A percentile compares a stretch with the other conserved stretches of the same genome.
Conservation (phyloP, 2,888 invertebrate species). For the Nemoura dubitans region DNA sequence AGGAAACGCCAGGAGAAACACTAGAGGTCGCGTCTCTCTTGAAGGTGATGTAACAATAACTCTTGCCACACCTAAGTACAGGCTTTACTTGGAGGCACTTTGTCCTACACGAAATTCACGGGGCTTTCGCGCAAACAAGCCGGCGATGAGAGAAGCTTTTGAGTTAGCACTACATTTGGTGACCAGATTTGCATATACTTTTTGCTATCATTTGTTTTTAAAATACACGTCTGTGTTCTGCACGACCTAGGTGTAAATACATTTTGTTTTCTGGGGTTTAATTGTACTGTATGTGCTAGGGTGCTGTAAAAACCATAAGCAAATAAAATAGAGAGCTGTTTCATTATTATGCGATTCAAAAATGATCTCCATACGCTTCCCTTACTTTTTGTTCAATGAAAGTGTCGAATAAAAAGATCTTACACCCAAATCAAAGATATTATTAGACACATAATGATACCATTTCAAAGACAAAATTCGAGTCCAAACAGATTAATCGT, state of each 20-base stretch:
- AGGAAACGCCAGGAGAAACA: background rate
- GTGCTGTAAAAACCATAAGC: no score
- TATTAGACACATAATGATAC: no score
- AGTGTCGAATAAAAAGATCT: no score
- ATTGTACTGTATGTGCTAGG: background rate
- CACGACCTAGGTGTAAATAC: background rate
- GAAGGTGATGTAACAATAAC: background rate
- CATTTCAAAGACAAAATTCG: no score
- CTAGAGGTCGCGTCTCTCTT: background rate
- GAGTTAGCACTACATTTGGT: background rate
- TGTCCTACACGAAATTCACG: background rate
- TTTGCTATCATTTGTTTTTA: background rate
- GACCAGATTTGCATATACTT: background rate
- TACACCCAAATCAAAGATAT: no score
- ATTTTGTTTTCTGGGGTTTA: background rate
- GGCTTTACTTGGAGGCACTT: background rate
- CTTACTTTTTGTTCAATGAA: no score
- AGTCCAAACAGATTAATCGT: no score
- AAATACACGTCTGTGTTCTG: background rate
- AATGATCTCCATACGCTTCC: no score
- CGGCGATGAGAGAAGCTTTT: no score
- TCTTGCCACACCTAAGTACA: background rate
- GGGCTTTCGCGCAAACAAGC: background rate
- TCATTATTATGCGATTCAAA: no score
- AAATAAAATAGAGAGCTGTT: no score